Percentiles rank a stretch among this genome's conserved stretches.
Conservation (phyloP, 2,888 invertebrate species). For the Timandra comae region DNA sequence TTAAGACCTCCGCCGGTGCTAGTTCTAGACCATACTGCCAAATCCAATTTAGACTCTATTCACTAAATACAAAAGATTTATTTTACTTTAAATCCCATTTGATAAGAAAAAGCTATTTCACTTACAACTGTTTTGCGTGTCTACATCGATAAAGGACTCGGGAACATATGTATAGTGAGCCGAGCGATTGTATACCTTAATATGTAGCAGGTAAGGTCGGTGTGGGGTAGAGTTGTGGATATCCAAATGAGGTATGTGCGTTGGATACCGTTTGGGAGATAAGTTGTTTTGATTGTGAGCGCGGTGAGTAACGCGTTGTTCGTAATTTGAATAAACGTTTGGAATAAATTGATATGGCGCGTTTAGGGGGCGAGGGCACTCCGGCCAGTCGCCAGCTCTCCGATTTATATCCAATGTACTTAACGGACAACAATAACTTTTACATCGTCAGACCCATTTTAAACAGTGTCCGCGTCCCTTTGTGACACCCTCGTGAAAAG, state of each 20-base stretch:
- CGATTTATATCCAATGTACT: neutral
- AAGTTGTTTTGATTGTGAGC: constrained; percentile 9
- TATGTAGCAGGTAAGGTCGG: neutral
- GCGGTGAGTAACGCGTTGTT: constrained; percentile 5
- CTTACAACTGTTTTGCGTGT: constrained; percentile 19
- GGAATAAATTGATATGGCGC: constrained; percentile 9
- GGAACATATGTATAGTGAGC: neutral
- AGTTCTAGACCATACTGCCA: too few species aligned
- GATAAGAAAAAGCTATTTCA: constrained; percentile 16
- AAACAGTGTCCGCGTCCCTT: too few species aligned
- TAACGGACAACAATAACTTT: too few species aligned
- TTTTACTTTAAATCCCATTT: neutral
- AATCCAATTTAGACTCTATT: neutral
- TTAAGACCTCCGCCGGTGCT: too few species aligned
- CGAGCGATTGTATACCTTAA: constrained; percentile 4
- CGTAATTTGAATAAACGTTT: constrained; percentile 12
- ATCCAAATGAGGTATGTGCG: constrained; percentile 11
- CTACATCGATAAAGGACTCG: constrained; percentile 9
- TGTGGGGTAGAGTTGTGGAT: constrained; percentile 5
- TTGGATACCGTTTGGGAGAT: constrained; percentile 8
- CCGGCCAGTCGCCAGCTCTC: neutral
- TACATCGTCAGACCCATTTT: too few species aligned
- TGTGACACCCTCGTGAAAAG: too few species aligned
- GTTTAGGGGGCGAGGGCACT: constrained; percentile 3
- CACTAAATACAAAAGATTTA: neutral